Percentiles rank a stretch among this genome's conserved stretches.
These are phyloP conservation scores for Zaprionus capensis DNA, from an alignment of 1,140 invertebrate species.

Conservation along the genomic window DNA sequence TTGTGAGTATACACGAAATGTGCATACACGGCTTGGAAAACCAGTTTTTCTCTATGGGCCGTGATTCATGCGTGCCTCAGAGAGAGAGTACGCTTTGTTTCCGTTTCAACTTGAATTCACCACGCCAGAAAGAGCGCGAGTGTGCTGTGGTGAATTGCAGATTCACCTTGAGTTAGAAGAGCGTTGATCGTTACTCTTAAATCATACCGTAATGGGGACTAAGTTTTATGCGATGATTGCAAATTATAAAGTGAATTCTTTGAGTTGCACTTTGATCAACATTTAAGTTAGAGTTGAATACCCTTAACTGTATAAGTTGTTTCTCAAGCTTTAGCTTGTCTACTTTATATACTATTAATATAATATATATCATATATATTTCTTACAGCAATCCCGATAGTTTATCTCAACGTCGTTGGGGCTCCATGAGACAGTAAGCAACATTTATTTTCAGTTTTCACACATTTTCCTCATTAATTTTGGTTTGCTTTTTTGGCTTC, in stretches of 20 bases:
- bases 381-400: conserved; percentile 88
- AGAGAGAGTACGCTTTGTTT: conserved; percentile 45
- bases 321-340: neutral
- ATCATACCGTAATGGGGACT: conserved; percentile 43
- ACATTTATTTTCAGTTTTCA: conserved; percentile 26
- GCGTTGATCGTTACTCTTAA: conserved; percentile 51
- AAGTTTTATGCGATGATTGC: neutral
- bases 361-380: conserved; percentile 55
- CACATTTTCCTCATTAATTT: conserved; percentile 22
- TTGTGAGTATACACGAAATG: conserved; percentile 49
- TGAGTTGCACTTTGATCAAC: neutral
- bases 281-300: neutral
- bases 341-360: conserved; percentile 1
- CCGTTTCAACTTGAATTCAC: conserved; percentile 31
- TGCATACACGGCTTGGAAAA: conserved; percentile 63
- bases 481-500: conserved; percentile 21
- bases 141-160: conserved; percentile 52
- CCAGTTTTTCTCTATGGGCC: conserved; percentile 74
- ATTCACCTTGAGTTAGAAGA: conserved; percentile 40
- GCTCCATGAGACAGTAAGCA: conserved; percentile 91
- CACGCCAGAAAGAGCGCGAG: neutral
- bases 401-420: conserved; percentile 89
- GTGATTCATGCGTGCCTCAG: conserved; percentile 75
- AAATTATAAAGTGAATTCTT: neutral
- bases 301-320: neutral